Evolutionary conservation across 2,113 vertebrate genomes (phyloP).

Genomic region (Ictalurus punctatus): DNA sequence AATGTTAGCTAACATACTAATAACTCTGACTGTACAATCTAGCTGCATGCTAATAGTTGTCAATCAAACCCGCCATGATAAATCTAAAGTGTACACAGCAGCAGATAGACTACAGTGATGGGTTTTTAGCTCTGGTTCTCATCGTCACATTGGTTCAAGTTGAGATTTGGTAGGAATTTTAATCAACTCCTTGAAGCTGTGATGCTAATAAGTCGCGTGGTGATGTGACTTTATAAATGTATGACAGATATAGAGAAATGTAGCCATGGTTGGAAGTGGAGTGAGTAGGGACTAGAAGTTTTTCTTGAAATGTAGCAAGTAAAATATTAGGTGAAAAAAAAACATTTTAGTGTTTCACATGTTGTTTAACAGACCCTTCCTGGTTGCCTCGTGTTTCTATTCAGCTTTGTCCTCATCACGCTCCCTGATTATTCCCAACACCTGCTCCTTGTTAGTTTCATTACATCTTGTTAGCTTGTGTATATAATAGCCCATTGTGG

Average conservation of each 20-base stretch:
- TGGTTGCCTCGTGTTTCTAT: neutral
- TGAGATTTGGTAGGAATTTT: neutral
- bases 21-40: neutral
- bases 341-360: neutral
- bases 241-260: neutral
- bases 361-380: neutral
- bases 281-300: too few species aligned
- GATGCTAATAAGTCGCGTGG: neutral
- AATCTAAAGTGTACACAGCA: neutral
- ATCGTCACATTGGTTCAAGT: neutral
- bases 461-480: neutral
- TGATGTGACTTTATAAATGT: neutral
- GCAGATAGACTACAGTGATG: neutral
- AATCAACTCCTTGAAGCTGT: neutral
- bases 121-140: neutral
- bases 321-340: neutral
- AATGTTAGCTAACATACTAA: neutral
- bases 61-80: neutral
- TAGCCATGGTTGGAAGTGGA: too few species aligned
- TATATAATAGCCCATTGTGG: neutral
- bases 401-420: neutral
- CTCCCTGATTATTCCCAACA: neutral
- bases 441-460: slow-evolving; percentile 4
- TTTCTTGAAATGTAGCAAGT: neutral
- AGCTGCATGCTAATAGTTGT: neutral